Evolutionary conservation across 2,888 invertebrate genomes (phyloP).

Genomic region (Rhagonycha fulva): DNA sequence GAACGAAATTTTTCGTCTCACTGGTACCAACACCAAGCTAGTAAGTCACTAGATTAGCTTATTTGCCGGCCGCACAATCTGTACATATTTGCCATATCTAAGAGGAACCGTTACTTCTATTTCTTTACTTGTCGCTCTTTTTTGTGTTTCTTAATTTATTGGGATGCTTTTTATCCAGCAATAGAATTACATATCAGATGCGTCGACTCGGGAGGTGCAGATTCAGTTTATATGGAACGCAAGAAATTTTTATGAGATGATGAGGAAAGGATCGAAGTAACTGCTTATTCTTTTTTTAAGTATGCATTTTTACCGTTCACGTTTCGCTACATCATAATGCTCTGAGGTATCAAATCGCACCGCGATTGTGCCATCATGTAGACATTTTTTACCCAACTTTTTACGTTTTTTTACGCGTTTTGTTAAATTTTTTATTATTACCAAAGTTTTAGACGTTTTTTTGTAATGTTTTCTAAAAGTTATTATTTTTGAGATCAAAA

Average conservation of each 20-base stretch:
- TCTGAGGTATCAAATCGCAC: neutral
- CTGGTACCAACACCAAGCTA: slow-evolving; percentile 54
- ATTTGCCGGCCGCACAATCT: slow-evolving; percentile 48
- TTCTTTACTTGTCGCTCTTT: neutral
- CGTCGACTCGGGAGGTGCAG: neutral
- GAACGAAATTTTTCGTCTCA: slow-evolving; percentile 47
- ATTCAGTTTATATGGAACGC: neutral
- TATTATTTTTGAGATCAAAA: neutral
- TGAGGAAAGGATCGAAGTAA: neutral
- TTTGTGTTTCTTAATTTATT: neutral
- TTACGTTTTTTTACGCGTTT: neutral
- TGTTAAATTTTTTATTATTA: neutral
- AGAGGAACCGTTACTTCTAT: neutral
- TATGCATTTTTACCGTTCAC: neutral
- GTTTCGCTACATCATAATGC: neutral
- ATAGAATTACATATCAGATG: neutral
- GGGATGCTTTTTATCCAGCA: neutral
- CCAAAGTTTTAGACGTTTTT: neutral
- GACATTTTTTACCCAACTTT: neutral
- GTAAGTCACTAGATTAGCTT: slow-evolving; percentile 49
- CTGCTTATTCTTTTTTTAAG: neutral
- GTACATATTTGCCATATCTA: slow-evolving; percentile 39
- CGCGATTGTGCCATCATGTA: neutral
- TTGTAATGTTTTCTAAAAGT: neutral
- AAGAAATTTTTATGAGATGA: neutral